Conservation (phyloP, 2,888 invertebrate species). For the Parnassius smintheus region DNA sequence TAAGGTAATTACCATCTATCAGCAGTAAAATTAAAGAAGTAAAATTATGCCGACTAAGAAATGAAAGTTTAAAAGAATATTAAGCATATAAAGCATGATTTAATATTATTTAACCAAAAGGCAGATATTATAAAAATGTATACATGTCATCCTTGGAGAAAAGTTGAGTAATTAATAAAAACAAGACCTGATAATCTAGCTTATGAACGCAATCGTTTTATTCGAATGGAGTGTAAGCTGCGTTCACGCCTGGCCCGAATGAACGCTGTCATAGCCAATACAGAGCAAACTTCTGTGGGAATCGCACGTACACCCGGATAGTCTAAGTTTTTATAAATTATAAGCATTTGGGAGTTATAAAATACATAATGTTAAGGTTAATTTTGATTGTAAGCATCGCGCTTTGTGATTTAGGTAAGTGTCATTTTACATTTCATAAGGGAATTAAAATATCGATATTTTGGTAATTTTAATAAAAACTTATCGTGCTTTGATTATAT, state of each 20-base stretch:
- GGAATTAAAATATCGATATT: no score
- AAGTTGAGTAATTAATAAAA: slow-evolving; percentile 19
- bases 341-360: slow-evolving; percentile 15
- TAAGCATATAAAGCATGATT: not conserved
- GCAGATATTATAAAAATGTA: slow-evolving; percentile 2
- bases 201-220: slow-evolving; percentile 27
- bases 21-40: no score
- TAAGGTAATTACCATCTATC: no score
- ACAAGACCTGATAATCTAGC: slow-evolving; percentile 17
- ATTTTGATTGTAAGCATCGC: slow-evolving; percentile 52
- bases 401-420: slow-evolving; percentile 64
- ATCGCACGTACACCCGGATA: slow-evolving; percentile 61
- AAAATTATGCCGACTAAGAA: no score
- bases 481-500: no score
- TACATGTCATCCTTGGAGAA: slow-evolving; percentile 3
- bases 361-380: slow-evolving; percentile 57
- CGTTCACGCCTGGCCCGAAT: slow-evolving; percentile 47
- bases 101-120: not conserved
- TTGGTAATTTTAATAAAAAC: no score
- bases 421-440: not conserved
- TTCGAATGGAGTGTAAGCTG: slow-evolving; percentile 29
- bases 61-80: no score
- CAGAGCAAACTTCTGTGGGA: slow-evolving; percentile 64
- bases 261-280: slow-evolving; percentile 56
- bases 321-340: slow-evolving; percentile 38